Percentiles rank a stretch among this genome's conserved stretches.
These are phyloP conservation scores for Parazoanthus darwini DNA, from an alignment of 92 coral and sea anemone genomes.

Conservation along the genomic window DNA sequence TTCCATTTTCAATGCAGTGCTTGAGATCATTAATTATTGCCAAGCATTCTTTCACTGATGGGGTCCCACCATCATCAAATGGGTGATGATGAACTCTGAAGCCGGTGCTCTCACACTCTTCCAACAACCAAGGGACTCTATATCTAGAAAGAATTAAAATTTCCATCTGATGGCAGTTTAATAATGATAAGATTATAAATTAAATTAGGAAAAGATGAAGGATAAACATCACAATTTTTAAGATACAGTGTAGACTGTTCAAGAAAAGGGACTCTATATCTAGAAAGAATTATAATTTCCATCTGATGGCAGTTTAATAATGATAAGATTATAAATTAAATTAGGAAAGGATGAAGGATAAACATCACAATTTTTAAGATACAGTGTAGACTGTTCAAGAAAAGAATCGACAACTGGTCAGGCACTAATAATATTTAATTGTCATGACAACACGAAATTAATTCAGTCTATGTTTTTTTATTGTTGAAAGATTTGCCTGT, in stretches of 20 bases:
- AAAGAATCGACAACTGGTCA: too few relatives aligned
- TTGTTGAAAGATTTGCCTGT: too few relatives aligned
- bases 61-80: slow-evolving; percentile 58
- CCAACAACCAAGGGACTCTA: slow-evolving; percentile 65
- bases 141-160: slow-evolving; percentile 40
- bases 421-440: too few relatives aligned
- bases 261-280: slow-evolving; percentile 44
- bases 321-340: not conserved
- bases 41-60: slow-evolving; percentile 48
- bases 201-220: too few relatives aligned
- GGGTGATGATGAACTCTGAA: slow-evolving; percentile 64
- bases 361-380: too few relatives aligned
- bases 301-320: not conserved
- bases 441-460: too few relatives aligned
- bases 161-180: not conserved
- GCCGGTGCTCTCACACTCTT: slow-evolving; percentile 64
- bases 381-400: too few relatives aligned
- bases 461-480: too few relatives aligned
- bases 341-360: too few relatives aligned
- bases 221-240: too few relatives aligned
- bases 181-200: not conserved
- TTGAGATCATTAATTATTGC: slow-evolving; percentile 51
- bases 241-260: too few relatives aligned
- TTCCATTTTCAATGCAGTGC: slow-evolving; percentile 55
- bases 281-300: not conserved